Evolutionary conservation across 2,113 vertebrate genomes (phyloP), one percentile per base, ranked within the genome.

Genomic region (Chunga burmeisteri): DNA sequence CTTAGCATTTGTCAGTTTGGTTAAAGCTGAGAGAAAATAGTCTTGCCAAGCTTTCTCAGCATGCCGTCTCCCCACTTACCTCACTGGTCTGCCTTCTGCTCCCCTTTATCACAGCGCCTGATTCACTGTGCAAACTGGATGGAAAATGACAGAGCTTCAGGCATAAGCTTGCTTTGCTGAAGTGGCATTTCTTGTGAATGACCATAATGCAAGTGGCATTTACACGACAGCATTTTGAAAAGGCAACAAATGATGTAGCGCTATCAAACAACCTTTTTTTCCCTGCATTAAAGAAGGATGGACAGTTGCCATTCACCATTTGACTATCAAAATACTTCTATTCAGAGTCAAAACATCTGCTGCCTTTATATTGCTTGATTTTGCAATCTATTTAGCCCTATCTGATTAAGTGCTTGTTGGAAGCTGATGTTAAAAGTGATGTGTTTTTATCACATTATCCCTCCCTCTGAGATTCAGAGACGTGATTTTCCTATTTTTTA

Each of bases 151-250:
- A 95, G 55, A 91, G 32, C 50, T 32, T 85, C 66, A 95, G 58
- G 50, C 88, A 83, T 78, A 80, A 67, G 50, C 72, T 93, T 62
- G 32, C 36, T 94, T 65, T 73, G 52, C 52, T 92, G 88, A 80
- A 96, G 70, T 92, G 91, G 92, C 87, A 73, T 96, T 95, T 94
- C 77, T 73, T 80, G 61, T 82, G 93, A 96, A 93, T 93, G 81
- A 79, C 85, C 52, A 16, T 82, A 80, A 95, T 66, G 74, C 30
- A 90, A 81, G 86, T 94, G 93, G 81, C 90, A 95, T 95, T 94
- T 93, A 75, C 42, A 68, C 1, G 0, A 52, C 78, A 82, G 27
- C 59, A 16, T 90, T 96, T 94, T 88, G 38, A 81, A 97, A 96
- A 92, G 56, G 55, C 82, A 96, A 63, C 67, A 94, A 93, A 95